Base-by-base conservation (phyloP, 2,113 vertebrate genomes). In the Planiliza haematocheilus region DNA sequence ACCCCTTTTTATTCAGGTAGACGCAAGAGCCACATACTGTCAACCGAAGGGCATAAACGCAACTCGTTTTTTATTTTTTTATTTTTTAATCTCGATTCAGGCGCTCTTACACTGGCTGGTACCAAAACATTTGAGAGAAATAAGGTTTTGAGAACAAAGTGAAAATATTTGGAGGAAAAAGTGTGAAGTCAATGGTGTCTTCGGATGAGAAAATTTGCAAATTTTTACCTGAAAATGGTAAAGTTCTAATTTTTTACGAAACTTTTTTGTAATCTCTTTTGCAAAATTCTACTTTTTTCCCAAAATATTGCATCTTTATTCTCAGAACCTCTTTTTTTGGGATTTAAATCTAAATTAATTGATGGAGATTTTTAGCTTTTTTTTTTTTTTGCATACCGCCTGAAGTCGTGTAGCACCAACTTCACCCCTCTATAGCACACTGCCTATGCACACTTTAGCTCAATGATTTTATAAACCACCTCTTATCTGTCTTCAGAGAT, bases 371-470 rank as follows among this genome's bases (percentile, higher is more conserved):
- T 17, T 49, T 21, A 68, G 24, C 17, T 30, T 3, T 50, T 46
- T 43, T 16, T 8, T 2, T 18, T 3, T 11, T 39, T 55, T 3
- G 24, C 24, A 30, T 30, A 30, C 11, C 24, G 4, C 37, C 7
- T 39, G 30, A 9, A 52, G 2, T 38, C 3, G 18, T 17, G 17
- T 36, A 60, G 20, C 8, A 2, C 14, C 4, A 6, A n/a, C 46
- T 20, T 24, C 36, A 62, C 30, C 63, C 3, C 14, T 37, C 43
- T 30, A 8, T 21, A 21, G 24, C 58, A 7, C 1, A 12, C 37
- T n/a, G 17, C 24, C 48, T 73, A 51, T 63, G 64, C 70, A 73
- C 63, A 43, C 12, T 0, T 74, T 21, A 20, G 24, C 38, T 38
- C 9, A 30, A 36, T 18, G n/a, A 45, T 39, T 66, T 52, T 41